phyloP scores from a whole-genome alignment of 2,797 vertebrate species.

The Pseudopleuronectes americanus region DNA sequence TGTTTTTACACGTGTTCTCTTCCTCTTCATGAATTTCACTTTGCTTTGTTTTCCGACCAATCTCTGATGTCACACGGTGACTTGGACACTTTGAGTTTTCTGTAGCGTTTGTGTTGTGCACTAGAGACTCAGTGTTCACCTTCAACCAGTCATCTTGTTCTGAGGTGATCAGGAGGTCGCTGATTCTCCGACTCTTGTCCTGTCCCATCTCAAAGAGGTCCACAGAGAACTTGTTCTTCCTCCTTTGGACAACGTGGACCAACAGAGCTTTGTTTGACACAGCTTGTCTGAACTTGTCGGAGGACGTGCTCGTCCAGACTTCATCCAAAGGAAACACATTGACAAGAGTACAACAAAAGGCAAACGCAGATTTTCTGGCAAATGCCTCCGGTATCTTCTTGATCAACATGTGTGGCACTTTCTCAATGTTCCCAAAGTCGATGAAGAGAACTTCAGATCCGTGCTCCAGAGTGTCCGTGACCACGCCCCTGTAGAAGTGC shows the following conservation, averaged over 20 bases:
- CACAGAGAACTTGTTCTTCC: constrained; percentile 82
- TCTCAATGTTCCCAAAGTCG: constrained; percentile 93
- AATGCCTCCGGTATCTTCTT: constrained; percentile 88
- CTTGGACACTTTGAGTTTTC: not conserved
- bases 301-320: constrained; percentile 83
- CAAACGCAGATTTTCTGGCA: constrained; percentile 84
- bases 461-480: constrained; percentile 79
- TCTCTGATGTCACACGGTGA: not conserved
- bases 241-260: constrained; percentile 80
- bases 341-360: constrained; percentile 87
- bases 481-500: constrained; percentile 88
- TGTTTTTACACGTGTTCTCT: constrained; percentile 5
- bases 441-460: constrained; percentile 87
- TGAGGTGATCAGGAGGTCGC: constrained; percentile 78
- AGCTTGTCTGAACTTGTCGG: constrained; percentile 83
- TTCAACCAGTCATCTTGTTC: constrained; percentile 83
- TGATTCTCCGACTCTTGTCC: constrained; percentile 72
- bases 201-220: constrained; percentile 72
- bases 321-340: constrained; percentile 81
- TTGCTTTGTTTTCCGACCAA: not conserved
- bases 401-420: constrained; percentile 84
- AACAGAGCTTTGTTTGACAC: constrained; percentile 82
- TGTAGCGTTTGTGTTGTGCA: not conserved
- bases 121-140: constrained; percentile 24
- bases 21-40: constrained; percentile 2